phyloP scores from a whole-genome alignment of 2,797 vertebrate genomes.

The Sylvilagus floridanus region DNA sequence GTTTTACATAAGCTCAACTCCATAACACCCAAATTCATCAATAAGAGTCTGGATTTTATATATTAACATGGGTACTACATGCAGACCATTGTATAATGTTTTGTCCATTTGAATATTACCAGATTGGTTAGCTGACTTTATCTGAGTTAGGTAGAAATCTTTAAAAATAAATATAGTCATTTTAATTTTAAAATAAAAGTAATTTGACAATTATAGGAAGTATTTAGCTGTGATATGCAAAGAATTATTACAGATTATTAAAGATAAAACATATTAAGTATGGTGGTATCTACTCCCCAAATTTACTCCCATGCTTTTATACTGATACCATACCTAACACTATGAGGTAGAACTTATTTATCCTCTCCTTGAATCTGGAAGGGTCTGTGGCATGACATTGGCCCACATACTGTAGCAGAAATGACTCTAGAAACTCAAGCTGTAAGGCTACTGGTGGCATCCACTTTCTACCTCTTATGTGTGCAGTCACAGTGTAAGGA shows the following conservation, averaged over 20 bases:
- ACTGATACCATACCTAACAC: background rate
- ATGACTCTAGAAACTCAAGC: background rate
- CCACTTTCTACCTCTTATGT: background rate
- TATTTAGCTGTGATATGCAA: background rate
- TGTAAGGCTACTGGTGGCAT: background rate
- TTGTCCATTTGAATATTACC: background rate
- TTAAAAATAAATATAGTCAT: background rate
- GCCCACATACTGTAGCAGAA: background rate
- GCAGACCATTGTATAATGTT: background rate
- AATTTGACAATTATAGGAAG: background rate
- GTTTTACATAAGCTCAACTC: background rate
- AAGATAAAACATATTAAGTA: background rate
- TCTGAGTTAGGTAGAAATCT: background rate
- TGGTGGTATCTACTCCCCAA: background rate
- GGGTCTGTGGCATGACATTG: background rate
- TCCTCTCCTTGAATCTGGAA: background rate
- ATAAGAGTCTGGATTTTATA: background rate
- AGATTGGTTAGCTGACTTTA: background rate
- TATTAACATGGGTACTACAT: background rate
- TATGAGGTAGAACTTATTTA: background rate
- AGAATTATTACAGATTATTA: background rate
- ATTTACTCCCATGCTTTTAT: background rate
- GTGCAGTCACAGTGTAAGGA: background rate
- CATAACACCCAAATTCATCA: background rate
- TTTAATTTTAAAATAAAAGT: conserved; percentile 11